These are phyloP conservation scores for Onchidella celtica DNA, from an alignment of 2,888 invertebrate genomes.

Conservation along the genomic window DNA sequence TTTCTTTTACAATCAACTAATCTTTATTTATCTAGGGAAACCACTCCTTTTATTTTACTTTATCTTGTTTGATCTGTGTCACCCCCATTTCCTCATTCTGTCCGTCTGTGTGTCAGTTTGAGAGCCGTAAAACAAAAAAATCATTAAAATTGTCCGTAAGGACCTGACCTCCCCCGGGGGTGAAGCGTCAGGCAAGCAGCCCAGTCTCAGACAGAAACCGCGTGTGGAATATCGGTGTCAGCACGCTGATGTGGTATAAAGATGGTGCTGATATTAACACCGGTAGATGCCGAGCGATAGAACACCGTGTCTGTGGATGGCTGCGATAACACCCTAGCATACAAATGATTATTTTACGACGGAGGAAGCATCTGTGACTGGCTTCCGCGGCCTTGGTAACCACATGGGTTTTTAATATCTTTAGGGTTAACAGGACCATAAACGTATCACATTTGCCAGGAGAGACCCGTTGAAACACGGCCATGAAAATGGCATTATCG, in stretches of 20 bases:
- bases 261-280: slow-evolving; percentile 15
- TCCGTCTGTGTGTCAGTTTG: too few species aligned
- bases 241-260: not conserved
- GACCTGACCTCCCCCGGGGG: not conserved
- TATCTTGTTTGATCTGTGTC: too few species aligned
- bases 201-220: not conserved
- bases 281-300: slow-evolving; percentile 7
- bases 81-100: too few species aligned
- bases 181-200: not conserved
- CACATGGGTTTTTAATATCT: slow-evolving; percentile 20
- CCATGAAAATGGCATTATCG: not conserved
- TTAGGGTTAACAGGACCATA: slow-evolving; percentile 6
- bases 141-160: not conserved
- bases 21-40: too few species aligned
- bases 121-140: too few species aligned
- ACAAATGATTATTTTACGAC: slow-evolving; percentile 32
- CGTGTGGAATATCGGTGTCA: slow-evolving; percentile 7
- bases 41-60: too few species aligned
- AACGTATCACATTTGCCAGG: slow-evolving; percentile 32
- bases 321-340: not conserved
- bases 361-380: slow-evolving; percentile 6
- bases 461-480: not conserved
- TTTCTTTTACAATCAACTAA: too few species aligned
- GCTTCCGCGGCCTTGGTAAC: not conserved
- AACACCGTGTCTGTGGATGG: slow-evolving; percentile 4